These are phyloP conservation scores for Hydrophis major DNA, from an alignment of 2,797 vertebrate genomes.

Conservation along the genomic window DNA sequence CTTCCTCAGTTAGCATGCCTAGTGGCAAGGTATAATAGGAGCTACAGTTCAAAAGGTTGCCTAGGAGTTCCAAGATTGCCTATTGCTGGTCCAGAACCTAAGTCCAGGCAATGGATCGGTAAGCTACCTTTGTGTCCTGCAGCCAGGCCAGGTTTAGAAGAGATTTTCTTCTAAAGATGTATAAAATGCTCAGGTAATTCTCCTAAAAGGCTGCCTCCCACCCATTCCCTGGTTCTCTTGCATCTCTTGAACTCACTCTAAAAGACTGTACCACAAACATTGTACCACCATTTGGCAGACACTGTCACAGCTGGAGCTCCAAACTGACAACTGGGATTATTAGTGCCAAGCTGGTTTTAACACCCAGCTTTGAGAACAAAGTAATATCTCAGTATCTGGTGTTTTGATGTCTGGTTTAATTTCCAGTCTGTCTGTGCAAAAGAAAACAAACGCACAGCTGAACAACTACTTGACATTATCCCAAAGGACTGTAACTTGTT, in stretches of 20 bases:
- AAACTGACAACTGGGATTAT: background rate
- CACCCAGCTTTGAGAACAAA: background rate
- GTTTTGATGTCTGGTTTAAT: conserved; percentile 20
- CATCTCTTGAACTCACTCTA: background rate
- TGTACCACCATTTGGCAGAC: background rate
- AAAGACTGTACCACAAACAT: no score
- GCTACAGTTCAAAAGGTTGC: background rate
- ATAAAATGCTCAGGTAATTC: background rate
- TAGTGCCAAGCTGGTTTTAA: background rate
- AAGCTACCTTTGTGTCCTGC: background rate
- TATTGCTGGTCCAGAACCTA: background rate
- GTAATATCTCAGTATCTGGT: background rate
- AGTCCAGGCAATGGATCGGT: background rate
- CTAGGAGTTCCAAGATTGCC: background rate
- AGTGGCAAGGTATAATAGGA: background rate
- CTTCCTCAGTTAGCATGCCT: background rate
- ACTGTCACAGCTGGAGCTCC: background rate
- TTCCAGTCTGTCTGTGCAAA: background rate
- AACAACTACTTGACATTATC: background rate
- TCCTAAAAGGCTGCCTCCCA: background rate
- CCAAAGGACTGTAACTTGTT: background rate
- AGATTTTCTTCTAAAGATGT: background rate
- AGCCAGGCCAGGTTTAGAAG: background rate
- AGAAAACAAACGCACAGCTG: background rate
- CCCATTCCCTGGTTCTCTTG: background rate